These are phyloP conservation scores for Pecten maximus DNA, from an alignment of 2,888 invertebrate species.

Conservation along the genomic window DNA sequence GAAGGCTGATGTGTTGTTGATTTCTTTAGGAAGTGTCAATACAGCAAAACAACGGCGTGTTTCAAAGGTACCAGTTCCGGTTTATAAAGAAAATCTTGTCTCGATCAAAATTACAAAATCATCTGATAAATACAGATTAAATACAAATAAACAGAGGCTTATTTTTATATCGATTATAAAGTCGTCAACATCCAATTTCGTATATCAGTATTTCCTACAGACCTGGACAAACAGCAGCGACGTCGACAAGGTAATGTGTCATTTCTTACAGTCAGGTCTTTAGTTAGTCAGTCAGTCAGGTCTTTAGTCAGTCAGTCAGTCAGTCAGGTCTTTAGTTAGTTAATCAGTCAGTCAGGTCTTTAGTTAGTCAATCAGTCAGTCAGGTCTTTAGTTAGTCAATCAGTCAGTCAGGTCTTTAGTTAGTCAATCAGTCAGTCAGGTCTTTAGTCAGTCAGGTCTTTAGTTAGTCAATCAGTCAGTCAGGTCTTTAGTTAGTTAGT, in stretches of 20 bases:
- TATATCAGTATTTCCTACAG: background rate
- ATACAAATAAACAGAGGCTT: background rate
- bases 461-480: too few relatives aligned
- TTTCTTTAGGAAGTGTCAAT: background rate
- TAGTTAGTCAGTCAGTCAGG: too few relatives aligned
- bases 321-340: too few relatives aligned
- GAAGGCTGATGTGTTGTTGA: background rate
- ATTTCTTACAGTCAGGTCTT: background rate
- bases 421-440: too few relatives aligned
- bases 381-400: too few relatives aligned
- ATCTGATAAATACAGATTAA: background rate
- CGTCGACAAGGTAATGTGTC: background rate
- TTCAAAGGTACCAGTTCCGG: background rate
- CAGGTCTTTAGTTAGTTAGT: too few relatives aligned
- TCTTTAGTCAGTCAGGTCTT: too few relatives aligned
- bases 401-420: too few relatives aligned
- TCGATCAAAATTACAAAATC: constrained; percentile 14
- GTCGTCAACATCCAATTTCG: background rate
- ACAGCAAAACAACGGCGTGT: background rate
- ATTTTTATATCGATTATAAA: background rate
- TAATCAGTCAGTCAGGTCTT: too few relatives aligned
- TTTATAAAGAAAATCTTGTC: background rate
- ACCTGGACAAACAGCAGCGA: background rate
- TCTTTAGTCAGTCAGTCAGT: too few relatives aligned
- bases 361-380: too few relatives aligned